Evolutionary conservation across 2,888 invertebrate species (phyloP), one percentile per base, ranked within the genome.

Genomic region (Tinea pellionella): DNA sequence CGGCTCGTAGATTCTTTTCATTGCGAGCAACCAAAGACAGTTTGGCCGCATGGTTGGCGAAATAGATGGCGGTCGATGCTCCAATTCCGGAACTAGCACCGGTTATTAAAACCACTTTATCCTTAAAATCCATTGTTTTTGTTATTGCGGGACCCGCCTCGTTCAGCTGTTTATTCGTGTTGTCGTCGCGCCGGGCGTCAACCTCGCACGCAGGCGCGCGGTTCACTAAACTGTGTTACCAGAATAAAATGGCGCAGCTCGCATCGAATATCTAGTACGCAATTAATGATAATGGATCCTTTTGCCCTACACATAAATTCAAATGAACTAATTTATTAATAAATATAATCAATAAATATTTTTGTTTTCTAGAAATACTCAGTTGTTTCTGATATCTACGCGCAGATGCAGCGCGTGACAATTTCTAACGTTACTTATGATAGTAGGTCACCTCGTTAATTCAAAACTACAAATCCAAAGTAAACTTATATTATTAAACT

Each of bases 61-160:
- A 89, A 64, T 91, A 88, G 1, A 92, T 75, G 0, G 94, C 93
- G 2, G 92, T 90, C 3, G 90, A 91, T 1, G 91, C 91, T 0
- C 94, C 94, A 61, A 94, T 93, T 0, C 94, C 94, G 0, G 93
- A 93, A 73, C 92, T 92, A 0, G 92, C 92, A 37, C 94, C 93
- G 1, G 91, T 92, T 62, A 92, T 89, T 53, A 92, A 67, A 51
- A 91, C 78, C 1, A 91, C 90, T 87, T 91, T 91, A 32, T 89
- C 89, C 60, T 70, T 78, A 66, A 91, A 90, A 69, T 88, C 89
- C 90, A 91, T 90, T 12, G 61, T n/a, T 29, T 61, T 51, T 51
- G 18, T 51, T 51, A 3, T 13, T 24, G 4, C 15, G 3, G 8
- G 2, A 9, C 24, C 51, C 13, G 18, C 13, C 1, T n/a, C 18